These are phyloP conservation scores for Scaptomyza polygonia DNA, from an alignment of 2,888 invertebrate genomes.

Conservation along the genomic window DNA sequence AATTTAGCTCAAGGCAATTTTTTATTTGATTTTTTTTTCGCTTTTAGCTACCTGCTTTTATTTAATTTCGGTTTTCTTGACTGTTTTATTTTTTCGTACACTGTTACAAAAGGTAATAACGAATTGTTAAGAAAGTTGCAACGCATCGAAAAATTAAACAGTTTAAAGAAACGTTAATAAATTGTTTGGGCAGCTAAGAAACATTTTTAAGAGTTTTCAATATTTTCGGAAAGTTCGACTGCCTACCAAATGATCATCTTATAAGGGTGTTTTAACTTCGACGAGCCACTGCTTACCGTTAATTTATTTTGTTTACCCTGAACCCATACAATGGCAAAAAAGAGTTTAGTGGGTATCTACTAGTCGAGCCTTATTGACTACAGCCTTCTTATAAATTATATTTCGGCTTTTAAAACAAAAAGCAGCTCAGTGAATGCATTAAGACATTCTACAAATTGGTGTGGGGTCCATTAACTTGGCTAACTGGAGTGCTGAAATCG, in stretches of 20 bases:
- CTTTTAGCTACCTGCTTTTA: slow-evolving; percentile 30
- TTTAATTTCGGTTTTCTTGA: slow-evolving; percentile 7
- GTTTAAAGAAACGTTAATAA: too few relatives aligned
- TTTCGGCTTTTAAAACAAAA: neutral
- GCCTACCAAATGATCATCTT: too few relatives aligned
- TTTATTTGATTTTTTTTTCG: slow-evolving; percentile 18
- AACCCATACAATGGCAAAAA: too few relatives aligned
- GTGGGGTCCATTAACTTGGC: slow-evolving; percentile 18
- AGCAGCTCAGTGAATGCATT: slow-evolving; percentile 9
- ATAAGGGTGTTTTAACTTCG: neutral
- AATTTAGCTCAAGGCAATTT: slow-evolving; percentile 68
- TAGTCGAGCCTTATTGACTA: too few relatives aligned
- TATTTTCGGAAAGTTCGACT: too few relatives aligned
- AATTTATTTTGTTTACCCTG: neutral
- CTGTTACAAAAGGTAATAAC: neutral
- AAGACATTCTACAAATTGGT: slow-evolving; percentile 11
- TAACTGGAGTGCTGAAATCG: slow-evolving; percentile 2
- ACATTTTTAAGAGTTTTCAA: too few relatives aligned
- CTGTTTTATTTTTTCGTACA: neutral
- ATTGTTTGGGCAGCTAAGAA: too few relatives aligned
- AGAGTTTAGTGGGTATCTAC: too few relatives aligned
- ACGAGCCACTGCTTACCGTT: neutral
- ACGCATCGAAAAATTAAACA: too few relatives aligned
- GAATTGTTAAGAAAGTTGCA: neutral
- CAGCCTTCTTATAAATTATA: too few relatives aligned